Conservation (phyloP, 1,140 invertebrate genomes). For the Saccostrea glomerata region DNA sequence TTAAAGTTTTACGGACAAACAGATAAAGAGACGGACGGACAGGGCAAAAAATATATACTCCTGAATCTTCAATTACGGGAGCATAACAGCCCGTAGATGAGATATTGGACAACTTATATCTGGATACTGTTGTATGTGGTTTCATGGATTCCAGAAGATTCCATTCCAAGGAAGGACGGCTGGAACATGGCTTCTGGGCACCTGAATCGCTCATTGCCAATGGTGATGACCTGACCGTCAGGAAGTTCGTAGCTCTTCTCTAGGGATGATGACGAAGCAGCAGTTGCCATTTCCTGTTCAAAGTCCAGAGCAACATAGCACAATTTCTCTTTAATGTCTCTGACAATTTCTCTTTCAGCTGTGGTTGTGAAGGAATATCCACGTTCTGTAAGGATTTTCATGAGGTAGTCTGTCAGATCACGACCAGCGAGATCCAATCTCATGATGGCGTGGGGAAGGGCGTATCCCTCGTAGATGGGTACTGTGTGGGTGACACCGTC, state of each 20-base stretch:
- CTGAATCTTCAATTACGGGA: too few relatives aligned
- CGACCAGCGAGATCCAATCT: conserved; percentile 94
- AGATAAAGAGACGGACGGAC: too few relatives aligned
- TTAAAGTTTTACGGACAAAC: too few relatives aligned
- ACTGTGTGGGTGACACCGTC: conserved; percentile 94
- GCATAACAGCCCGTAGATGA: too few relatives aligned
- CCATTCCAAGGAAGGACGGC: conserved; percentile 74
- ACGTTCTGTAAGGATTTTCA: conserved; percentile 68
- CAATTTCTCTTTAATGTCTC: conserved; percentile 84
- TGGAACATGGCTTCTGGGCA: conserved; percentile 85
- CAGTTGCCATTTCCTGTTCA: conserved; percentile 96
- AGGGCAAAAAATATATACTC: too few relatives aligned
- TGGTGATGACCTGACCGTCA: conserved; percentile 80
- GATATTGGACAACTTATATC: too few relatives aligned
- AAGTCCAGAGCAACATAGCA: conserved; percentile 77
- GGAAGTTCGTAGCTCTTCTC: conserved; percentile 60
- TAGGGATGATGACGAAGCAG: conserved; percentile 81
- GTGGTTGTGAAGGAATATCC: conserved; percentile 83
- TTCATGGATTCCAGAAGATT: conserved; percentile 74
- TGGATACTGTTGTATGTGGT: conserved; percentile 92
- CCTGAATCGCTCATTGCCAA: conserved; percentile 86
- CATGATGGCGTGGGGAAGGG: conserved; percentile 88
- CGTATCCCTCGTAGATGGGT: conserved; percentile 92
- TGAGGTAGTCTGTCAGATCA: conserved; percentile 92
- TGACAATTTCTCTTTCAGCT: conserved; percentile 70